These are phyloP conservation scores for Onychostruthus taczanowskii DNA, from an alignment of 2,113 vertebrate species.

Conservation along the genomic window DNA sequence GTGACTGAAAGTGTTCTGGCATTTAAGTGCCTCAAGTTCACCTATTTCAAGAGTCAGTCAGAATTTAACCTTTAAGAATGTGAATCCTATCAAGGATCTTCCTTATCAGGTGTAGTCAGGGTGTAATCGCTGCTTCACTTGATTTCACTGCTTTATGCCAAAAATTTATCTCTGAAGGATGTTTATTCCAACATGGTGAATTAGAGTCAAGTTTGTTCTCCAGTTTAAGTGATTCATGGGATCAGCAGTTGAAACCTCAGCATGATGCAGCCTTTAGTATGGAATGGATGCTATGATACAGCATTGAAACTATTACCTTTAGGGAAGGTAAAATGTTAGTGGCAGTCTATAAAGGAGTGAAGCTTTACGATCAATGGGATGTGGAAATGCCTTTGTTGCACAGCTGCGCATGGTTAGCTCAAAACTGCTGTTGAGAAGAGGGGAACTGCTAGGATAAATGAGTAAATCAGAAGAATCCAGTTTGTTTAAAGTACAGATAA, in stretches of 20 bases:
- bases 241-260: not conserved
- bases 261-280: not conserved
- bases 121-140: not conserved
- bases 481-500: not conserved
- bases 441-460: not conserved
- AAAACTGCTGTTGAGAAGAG: not conserved
- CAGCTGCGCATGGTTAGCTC: not conserved
- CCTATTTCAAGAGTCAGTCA: not conserved
- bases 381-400: not conserved
- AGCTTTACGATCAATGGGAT: not conserved
- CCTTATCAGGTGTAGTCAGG: not conserved
- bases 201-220: not conserved
- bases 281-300: not conserved
- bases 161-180: not conserved
- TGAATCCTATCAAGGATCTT: not conserved
- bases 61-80: not conserved
- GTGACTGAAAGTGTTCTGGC: not conserved
- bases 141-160: not conserved
- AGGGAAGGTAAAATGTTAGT: not conserved
- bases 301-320: not conserved
- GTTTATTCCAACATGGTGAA: not conserved
- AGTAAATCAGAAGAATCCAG: not conserved
- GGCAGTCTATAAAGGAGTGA: not conserved
- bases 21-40: slow-evolving; percentile 17
- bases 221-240: not conserved